Percentiles rank a stretch among this genome's conserved stretches.
phyloP scores from a whole-genome alignment of 1,140 invertebrate genomes.

The Camponotus floridanus region DNA sequence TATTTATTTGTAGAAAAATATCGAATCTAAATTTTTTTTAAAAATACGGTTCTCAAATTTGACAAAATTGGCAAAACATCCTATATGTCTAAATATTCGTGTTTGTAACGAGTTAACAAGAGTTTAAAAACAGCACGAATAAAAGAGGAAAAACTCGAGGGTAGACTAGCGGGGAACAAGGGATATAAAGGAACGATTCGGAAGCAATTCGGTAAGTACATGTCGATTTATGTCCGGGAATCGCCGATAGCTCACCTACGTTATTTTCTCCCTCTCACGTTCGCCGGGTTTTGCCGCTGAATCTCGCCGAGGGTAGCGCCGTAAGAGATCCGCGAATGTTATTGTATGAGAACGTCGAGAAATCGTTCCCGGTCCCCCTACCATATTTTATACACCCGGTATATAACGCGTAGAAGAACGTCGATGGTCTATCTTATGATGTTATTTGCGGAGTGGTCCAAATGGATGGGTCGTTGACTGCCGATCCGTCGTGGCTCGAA shows the following conservation, averaged over 20 bases:
- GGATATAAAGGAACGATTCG: conserved; percentile 81
- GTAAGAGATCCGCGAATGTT: conserved; percentile 75
- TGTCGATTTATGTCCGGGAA: conserved; percentile 83
- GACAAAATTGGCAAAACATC: not conserved
- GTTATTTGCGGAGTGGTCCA: conserved; percentile 78
- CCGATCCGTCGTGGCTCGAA: conserved; percentile 62
- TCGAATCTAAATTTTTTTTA: not conserved
- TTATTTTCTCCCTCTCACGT: conserved; percentile 59
- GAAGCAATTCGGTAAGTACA: conserved; percentile 84
- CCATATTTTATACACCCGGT: conserved; percentile 79
- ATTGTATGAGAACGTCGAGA: conserved; percentile 76
- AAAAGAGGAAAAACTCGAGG: conserved; percentile 51
- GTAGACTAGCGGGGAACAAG: conserved; percentile 61
- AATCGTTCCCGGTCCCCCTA: conserved; percentile 57
- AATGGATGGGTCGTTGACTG: conserved; percentile 71
- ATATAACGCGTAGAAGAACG: conserved; percentile 70
- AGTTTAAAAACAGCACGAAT: conserved; percentile 37
- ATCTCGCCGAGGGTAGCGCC: conserved; percentile 50
- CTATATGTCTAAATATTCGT: conserved; percentile 55
- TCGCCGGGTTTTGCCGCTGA: conserved; percentile 38
- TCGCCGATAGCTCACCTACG: conserved; percentile 79
- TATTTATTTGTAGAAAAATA: not conserved
- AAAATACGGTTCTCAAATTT: not conserved
- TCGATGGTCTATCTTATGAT: conserved; percentile 77
- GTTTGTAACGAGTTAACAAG: conserved; percentile 56